Evolutionary conservation across 1,140 invertebrate genomes (phyloP), one percentile per base, ranked within the genome.

Genomic region (Neodiprion pinetum): DNA sequence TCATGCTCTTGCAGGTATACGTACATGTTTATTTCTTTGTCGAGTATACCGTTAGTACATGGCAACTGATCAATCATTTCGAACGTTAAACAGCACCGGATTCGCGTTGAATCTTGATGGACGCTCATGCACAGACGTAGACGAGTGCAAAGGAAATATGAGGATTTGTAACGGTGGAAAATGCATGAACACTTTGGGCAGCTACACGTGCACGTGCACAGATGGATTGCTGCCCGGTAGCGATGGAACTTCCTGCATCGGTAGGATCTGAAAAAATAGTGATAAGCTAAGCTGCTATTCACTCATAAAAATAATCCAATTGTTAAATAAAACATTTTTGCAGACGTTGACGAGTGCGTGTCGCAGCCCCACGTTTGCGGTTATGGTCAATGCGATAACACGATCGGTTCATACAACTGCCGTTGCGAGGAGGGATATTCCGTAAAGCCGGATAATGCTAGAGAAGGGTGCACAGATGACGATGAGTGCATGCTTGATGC

Each of bases 101-200:
- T 92, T 90, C 85, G 91, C 90, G 77, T 87, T 93, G 75, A 92
- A 89, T 80, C 87, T 90, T 1, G 92, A 94, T 80, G 91, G 91
- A 11, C 90, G 90, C 70, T 90, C 93, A 73, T 93, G 92, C 81
- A 86, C 88, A 67, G 93, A 92, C 85, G 84, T 94, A 7, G 93
- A 96, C 83, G 95, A 96, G 86, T 96, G 94, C 78, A 91, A 91
- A 77, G 95, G 96, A 82, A 93, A 93, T 81, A 89, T 91, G 4
- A 90, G 94, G 78, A 94, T 96, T 66, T 98, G 96, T 84, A 94
- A 93, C 79, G 95, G 95, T 23, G 96, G 96, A 0, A 92, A 93
- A 75, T 97, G 96, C 84, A 91, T 90, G 9, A 97, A 97, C 85
- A 90, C 92, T 28, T 90, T 92, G 1, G 96, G 96, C 9, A 92